These are phyloP conservation scores for Euzophera pinguis DNA, from an alignment of 2,888 invertebrate genomes.

Conservation along the genomic window DNA sequence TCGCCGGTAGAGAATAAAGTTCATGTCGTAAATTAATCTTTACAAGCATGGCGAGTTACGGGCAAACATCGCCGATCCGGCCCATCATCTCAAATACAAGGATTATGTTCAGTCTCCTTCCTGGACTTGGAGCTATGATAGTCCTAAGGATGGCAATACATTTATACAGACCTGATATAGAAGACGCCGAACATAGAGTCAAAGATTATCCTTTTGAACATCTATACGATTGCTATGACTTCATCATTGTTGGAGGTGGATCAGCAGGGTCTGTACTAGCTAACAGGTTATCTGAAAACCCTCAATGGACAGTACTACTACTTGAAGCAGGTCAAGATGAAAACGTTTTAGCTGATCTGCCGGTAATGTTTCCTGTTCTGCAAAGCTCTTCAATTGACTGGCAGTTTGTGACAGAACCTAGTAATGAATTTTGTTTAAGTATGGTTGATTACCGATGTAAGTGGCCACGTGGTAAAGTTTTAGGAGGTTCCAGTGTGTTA, in stretches of 20 bases:
- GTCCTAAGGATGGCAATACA: conserved; percentile 82
- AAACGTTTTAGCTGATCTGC: conserved; percentile 85
- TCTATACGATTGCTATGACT: conserved; percentile 84
- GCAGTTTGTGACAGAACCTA: conserved; percentile 89
- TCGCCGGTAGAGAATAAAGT: conserved; percentile 9
- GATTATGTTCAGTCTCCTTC: conserved; percentile 82
- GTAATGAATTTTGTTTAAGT: conserved; percentile 83
- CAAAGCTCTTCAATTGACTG: conserved; percentile 89
- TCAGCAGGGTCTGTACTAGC: conserved; percentile 91
- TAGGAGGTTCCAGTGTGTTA: conserved; percentile 90
- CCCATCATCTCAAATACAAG: conserved; percentile 80
- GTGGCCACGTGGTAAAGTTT: conserved; percentile 89
- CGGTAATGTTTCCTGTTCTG: conserved; percentile 84
- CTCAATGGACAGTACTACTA: conserved; percentile 85
- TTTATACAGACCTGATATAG: conserved; percentile 84
- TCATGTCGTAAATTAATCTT: neutral
- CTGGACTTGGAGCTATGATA: conserved; percentile 82
- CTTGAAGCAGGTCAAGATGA: conserved; percentile 90
- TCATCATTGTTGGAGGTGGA: conserved; percentile 89
- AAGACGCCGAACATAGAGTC: conserved; percentile 83
- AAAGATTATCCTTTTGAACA: conserved; percentile 73
- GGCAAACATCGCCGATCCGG: conserved; percentile 43
- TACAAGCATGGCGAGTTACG: conserved; percentile 43
- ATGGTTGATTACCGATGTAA: conserved; percentile 83
- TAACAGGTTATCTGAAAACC: conserved; percentile 86